These are phyloP conservation scores for Panurus biarmicus DNA, from an alignment of 2,113 vertebrate genomes.

Conservation along the genomic window DNA sequence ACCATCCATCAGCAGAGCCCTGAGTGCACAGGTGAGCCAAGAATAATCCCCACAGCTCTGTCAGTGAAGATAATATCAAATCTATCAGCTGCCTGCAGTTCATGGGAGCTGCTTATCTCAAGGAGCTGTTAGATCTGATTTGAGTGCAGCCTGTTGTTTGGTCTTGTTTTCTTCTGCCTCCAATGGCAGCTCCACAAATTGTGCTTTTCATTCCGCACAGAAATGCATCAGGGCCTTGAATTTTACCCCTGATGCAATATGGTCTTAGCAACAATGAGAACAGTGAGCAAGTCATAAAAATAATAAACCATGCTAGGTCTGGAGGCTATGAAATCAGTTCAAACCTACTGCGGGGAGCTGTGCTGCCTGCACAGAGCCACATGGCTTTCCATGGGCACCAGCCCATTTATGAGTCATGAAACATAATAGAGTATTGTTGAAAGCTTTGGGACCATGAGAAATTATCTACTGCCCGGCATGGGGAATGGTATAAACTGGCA, in stretches of 20 bases:
- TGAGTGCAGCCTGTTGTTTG: slow-evolving; percentile 7
- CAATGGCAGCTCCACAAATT: background rate
- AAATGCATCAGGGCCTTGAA: slow-evolving; percentile 20
- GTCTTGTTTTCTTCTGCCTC: slow-evolving; percentile 16
- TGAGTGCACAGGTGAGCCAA: background rate
- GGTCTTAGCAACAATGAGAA: slow-evolving; percentile 43
- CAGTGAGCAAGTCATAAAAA: slow-evolving; percentile 56
- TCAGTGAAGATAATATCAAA: background rate
- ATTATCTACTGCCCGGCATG: slow-evolving; percentile 66
- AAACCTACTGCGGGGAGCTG: slow-evolving; percentile 65
- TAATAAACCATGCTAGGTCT: slow-evolving; percentile 58
- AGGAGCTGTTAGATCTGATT: slow-evolving; percentile 3
- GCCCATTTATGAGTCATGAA: slow-evolving; percentile 74
- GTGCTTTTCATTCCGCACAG: background rate
- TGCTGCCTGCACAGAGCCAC: slow-evolving; percentile 64
- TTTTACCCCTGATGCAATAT: slow-evolving; percentile 45
- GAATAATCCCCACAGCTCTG: background rate
- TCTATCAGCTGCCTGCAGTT: background rate
- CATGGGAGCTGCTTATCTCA: background rate
- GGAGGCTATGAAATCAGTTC: slow-evolving; percentile 66
- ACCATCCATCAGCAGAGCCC: background rate
- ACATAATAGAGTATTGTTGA: slow-evolving; percentile 75
- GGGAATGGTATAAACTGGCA: slow-evolving; percentile 71
- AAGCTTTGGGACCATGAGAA: slow-evolving; percentile 70
- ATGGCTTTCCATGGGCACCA: slow-evolving; percentile 67